Conservation (phyloP, 2,797 vertebrate genomes). For the Enteromius anoplus region DNA sequence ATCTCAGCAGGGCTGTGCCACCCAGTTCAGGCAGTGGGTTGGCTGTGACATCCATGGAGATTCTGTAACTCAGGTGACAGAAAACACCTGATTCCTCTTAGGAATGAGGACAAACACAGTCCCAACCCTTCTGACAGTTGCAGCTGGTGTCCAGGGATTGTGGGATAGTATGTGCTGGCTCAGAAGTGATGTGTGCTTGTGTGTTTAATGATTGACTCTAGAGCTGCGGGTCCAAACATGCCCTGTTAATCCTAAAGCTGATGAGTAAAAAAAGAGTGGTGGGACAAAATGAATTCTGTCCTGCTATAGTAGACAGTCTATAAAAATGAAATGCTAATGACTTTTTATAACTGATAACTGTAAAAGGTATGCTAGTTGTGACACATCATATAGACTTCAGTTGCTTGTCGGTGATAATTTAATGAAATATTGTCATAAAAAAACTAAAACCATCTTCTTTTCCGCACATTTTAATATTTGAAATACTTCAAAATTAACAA, state of each 20-base stretch:
- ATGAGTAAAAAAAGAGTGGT: constrained; percentile 8
- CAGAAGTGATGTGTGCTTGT: constrained; percentile 18
- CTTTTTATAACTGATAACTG: background rate
- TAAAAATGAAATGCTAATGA: background rate
- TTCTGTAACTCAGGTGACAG: constrained; percentile 57
- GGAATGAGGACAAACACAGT: constrained; percentile 39
- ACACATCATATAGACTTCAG: background rate
- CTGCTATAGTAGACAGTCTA: background rate
- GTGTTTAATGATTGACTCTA: constrained; percentile 62
- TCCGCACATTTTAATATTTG: background rate
- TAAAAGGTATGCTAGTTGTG: background rate
- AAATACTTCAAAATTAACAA: background rate
- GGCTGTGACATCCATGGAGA: constrained; percentile 53
- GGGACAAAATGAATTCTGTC: background rate
- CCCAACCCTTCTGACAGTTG: constrained; percentile 46
- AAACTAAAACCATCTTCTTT: background rate
- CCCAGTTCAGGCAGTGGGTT: constrained; percentile 35
- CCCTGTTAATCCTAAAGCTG: constrained; percentile 54
- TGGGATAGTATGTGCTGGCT: constrained; percentile 44
- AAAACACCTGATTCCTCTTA: constrained; percentile 57
- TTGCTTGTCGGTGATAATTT: background rate
- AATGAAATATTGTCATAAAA: background rate
- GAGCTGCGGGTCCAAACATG: constrained; percentile 36
- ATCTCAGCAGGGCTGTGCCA: constrained; percentile 1
- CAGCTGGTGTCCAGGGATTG: constrained; percentile 45